phyloP scores from a whole-genome alignment of 1,140 invertebrate species.

The Nixonia krombeini region DNA sequence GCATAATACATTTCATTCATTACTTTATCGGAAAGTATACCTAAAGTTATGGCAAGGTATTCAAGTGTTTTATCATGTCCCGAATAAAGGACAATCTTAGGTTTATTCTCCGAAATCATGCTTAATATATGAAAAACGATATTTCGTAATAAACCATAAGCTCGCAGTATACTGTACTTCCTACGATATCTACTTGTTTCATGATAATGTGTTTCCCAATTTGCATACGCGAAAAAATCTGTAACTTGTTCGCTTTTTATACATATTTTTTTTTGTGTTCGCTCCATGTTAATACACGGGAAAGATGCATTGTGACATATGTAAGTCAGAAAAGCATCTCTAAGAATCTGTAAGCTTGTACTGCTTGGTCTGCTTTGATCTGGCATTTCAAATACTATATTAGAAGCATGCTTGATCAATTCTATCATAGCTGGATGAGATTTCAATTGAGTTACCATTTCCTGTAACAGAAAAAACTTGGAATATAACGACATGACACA shows the following conservation, averaged over 20 bases:
- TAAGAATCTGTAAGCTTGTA: constrained; percentile 78
- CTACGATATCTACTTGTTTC: constrained; percentile 77
- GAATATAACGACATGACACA: no score
- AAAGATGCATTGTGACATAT: constrained; percentile 85
- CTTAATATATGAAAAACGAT: constrained; percentile 84
- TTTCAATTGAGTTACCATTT: constrained; percentile 73
- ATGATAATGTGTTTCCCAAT: constrained; percentile 80
- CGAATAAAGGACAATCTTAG: constrained; percentile 88
- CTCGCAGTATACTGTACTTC: constrained; percentile 78
- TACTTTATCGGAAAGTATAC: constrained; percentile 75
- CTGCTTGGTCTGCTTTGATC: constrained; percentile 72
- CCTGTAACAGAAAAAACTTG: constrained; percentile 51
- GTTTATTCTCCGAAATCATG: constrained; percentile 83
- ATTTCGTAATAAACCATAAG: constrained; percentile 84
- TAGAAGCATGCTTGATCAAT: constrained; percentile 76
- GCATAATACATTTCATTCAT: constrained; percentile 81
- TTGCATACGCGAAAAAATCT: constrained; percentile 80
- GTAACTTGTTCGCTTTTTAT: constrained; percentile 80
- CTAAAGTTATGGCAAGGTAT: constrained; percentile 84
- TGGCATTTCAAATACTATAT: constrained; percentile 76
- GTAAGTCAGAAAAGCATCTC: constrained; percentile 86
- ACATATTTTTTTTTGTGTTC: constrained; percentile 68
- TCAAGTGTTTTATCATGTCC: constrained; percentile 93
- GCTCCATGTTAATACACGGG: constrained; percentile 77
- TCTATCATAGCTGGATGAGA: constrained; percentile 80